Evolutionary conservation across 2,797 vertebrate species (phyloP).

Genomic region (Sarcophilus harrisii): DNA sequence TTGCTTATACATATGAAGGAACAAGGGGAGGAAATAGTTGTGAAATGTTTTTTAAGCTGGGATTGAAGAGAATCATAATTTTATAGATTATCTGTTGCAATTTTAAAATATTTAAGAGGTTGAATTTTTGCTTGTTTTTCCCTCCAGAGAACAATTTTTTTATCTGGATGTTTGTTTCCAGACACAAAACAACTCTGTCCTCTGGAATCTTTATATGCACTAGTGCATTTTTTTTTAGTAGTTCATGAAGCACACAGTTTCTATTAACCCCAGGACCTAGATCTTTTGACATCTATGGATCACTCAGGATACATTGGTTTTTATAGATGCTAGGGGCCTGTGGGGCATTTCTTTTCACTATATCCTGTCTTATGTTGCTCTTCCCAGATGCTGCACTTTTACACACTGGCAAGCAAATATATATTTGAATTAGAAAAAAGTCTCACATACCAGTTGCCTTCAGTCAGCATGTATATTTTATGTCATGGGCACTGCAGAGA

Average conservation of each 20-base stretch:
- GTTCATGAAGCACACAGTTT: accelerated
- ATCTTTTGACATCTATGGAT: not conserved
- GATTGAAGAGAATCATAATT: not conserved
- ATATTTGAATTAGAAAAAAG: not conserved
- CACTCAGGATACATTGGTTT: not conserved
- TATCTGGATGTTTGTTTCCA: not conserved
- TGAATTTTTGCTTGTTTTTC: not conserved
- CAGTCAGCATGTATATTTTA: constrained; percentile 29
- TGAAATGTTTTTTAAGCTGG: constrained; percentile 1
- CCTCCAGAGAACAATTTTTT: not conserved
- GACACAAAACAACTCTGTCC: not conserved
- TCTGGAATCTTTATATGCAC: not conserved
- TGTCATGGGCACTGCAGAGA: constrained; percentile 52
- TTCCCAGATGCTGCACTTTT: not conserved
- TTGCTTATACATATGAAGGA: not conserved
- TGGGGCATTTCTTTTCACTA: not conserved
- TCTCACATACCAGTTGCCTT: not conserved
- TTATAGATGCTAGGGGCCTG: not conserved
- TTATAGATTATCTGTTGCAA: not conserved
- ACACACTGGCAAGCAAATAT: too few relatives aligned
- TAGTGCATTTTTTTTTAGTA: accelerated
- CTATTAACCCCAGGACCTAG: not conserved
- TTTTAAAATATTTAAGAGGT: constrained; percentile 11
- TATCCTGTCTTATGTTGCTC: not conserved
- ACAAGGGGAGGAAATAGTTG: not conserved